Base-by-base conservation (phyloP, 2,888 invertebrate genomes). In the Sesamia inferens region DNA sequence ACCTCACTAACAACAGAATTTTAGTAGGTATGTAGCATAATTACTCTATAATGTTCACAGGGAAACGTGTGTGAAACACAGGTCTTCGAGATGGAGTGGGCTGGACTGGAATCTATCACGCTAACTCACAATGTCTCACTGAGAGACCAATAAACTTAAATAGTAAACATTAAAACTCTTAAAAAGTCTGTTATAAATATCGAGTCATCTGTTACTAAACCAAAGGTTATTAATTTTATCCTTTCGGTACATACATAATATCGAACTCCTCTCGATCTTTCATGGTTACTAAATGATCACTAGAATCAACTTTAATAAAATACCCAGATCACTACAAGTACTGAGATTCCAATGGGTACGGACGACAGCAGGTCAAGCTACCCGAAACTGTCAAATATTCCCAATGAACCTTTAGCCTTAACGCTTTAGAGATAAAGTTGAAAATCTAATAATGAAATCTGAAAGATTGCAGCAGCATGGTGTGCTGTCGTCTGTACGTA, bases 401-500 rank as follows among this genome's bases (percentile, higher is more conserved):
- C 42, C 42, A 42, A 42, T 42, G 8, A 42, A 42, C 42, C 42
- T 42, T 42, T 1, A 31, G 31, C 31, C 31, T 31, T 31, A 42
- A 42, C 2, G 42, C 8, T 42, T 42, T 42, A 42, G 42, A 8
- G 42, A 42, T 10, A 42, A 42, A 8, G 10, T 42, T 42, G 42
- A 42, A 42, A 42, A 42, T 42, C 42, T 42, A 31, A 31, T 31
- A 31, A 31, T 31, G 31, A 31, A 31, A 31, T 31, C 31, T 31
- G 31, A 31, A 2, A 31, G 31, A 31, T 31, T 31, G 31, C 3
- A 31, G 31, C 3, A 31, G 31, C 31, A 2, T 31, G 31, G 8
- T 42, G 11, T 44, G 44, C 11, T 44, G 44, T 10, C 10, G 44
- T 44, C 44, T 44, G 11, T 71, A 83, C 67, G 74, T 61, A 65